Evolutionary conservation across 2,797 vertebrate species (phyloP), one percentile per base, ranked within the genome.

Genomic region (Pangasius mekongensis): DNA sequence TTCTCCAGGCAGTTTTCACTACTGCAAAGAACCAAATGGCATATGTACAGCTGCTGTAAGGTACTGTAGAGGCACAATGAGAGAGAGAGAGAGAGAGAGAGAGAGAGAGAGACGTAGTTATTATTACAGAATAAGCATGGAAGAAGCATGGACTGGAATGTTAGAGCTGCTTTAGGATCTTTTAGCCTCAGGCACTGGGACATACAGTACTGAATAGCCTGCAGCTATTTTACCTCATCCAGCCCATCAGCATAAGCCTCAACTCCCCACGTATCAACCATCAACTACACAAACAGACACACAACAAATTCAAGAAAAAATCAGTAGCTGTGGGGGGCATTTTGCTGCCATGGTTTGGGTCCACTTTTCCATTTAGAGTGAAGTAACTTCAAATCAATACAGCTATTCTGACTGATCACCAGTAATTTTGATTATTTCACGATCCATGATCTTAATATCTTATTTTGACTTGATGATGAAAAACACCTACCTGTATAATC

Each of bases 111-210:
- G 87, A 88, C 47, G 86, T 74, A 90, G 87, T 93, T 89, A 92
- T 93, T 92, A 89, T 90, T 92, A 91, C 62, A 90, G 87, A 89
- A 86, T 86, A 22, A 89, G 87, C 87, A 80, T 58, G 74, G 52
- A 67, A 76, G 85, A 58, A 64, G 83, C 83, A 87, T 88, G 89
- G 84, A 89, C 90, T 84, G 85, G 84, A 83, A 56, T 83, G 43
- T 60, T 81, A 64, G 82, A 89, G 39, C 73, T 76, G 67, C 39
- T 56, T 76, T 77, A 36, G 73, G 84, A 83, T 87, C 58, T 47
- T 52, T 86, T 66, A 86, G 86, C 83, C 77, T 85, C 3, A 49
- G 74, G 85, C 89, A 73, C 74, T 84, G 83, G 77, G 36, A 73
- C 11, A 52, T 54, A 86, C 54, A 83, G 62, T 73, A 24, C 77